Evolutionary conservation across 2,888 invertebrate genomes (phyloP).

Genomic region (Drosophila peninsularis): DNA sequence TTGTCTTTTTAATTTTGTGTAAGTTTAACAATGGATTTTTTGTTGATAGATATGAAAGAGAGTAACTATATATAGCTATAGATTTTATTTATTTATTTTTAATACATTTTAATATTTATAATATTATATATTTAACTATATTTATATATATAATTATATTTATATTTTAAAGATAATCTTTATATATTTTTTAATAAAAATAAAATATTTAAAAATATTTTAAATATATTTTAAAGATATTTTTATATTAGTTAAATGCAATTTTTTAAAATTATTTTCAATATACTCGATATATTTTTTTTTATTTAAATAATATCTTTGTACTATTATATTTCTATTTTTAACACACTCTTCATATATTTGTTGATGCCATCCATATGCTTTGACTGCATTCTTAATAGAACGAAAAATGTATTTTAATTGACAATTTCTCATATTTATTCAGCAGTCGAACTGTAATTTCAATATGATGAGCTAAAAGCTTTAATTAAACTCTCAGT

Average conservation of each 20-base stretch:
- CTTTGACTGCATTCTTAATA: no score
- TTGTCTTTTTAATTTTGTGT: not conserved
- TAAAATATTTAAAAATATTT: not conserved
- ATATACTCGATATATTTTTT: no score
- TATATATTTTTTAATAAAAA: not conserved
- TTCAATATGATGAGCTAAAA: not conserved
- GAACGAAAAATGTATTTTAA: not conserved
- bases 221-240: not conserved
- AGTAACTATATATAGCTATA: not conserved
- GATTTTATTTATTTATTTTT: not conserved
- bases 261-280: no score
- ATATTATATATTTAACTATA: not conserved
- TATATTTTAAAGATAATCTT: not conserved
- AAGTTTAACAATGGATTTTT: not conserved
- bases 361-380: no score
- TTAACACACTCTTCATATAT: no score
- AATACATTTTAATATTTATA: not conserved
- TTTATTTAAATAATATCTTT: no score
- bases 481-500: not conserved
- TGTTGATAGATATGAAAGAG: not conserved
- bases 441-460: not conserved
- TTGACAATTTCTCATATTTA: not conserved
- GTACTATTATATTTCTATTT: no score
- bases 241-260: no score
- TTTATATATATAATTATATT: not conserved